Evolutionary conservation across 2,797 vertebrate genomes (phyloP).

Genomic region (Pseudomugil gertrudae): DNA sequence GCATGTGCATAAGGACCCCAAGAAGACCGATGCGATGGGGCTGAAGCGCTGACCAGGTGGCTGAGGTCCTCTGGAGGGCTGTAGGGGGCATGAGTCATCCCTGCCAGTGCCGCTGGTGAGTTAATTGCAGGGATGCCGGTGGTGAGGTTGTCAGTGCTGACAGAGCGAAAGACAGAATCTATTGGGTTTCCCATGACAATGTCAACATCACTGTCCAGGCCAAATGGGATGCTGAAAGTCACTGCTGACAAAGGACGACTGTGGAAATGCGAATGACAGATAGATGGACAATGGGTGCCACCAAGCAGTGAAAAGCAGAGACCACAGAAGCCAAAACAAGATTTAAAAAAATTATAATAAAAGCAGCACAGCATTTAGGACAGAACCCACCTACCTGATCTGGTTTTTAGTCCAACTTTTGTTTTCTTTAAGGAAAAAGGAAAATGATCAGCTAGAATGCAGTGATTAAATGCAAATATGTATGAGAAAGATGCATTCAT

Average conservation of each 20-base stretch:
- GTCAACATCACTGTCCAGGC: conserved; percentile 95
- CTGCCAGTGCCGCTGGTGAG: conserved; percentile 43
- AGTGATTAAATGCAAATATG: not conserved
- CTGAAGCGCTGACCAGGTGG: conserved; percentile 77
- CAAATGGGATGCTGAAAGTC: conserved; percentile 95
- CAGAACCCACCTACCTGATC: conserved; percentile 81
- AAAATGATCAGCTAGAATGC: not conserved
- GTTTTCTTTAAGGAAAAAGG: conserved; percentile 78
- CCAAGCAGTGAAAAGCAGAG: conserved; percentile 53
- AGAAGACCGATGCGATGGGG: conserved; percentile 63
- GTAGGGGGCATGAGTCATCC: conserved; percentile 60
- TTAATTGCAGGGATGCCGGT: conserved; percentile 69
- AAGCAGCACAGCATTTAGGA: conserved; percentile 52
- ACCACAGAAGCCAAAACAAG: conserved; percentile 77
- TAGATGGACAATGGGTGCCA: conserved; percentile 45
- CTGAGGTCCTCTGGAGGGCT: conserved; percentile 76
- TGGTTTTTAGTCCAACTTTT: conserved; percentile 90
- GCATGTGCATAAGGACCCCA: conserved; percentile 71
- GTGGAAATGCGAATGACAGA: conserved; percentile 47
- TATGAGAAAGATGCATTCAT: not conserved
- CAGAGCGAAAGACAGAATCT: conserved; percentile 85
- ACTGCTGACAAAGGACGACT: conserved; percentile 89
- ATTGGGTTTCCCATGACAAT: conserved; percentile 94
- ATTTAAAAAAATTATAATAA: conserved; percentile 59
- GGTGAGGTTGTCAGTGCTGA: conserved; percentile 89